Conservation (phyloP, 2,797 vertebrate species). For the Glossophaga mutica region DNA sequence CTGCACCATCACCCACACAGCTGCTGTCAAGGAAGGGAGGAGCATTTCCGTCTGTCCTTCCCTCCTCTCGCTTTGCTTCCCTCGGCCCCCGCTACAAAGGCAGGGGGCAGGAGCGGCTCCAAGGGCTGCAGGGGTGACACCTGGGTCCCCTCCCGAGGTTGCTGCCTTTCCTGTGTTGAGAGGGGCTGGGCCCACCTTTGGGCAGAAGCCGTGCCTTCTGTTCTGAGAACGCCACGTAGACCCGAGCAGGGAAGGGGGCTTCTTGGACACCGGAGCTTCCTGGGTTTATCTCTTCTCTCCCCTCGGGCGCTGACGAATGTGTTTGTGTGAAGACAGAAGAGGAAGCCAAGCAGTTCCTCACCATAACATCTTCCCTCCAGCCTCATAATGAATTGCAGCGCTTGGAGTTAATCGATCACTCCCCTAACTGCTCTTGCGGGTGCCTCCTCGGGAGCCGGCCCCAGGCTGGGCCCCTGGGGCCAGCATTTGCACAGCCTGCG, state of each 20-base stretch:
- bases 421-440: neutral
- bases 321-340: neutral
- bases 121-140: neutral
- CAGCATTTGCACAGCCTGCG: conserved; percentile 20
- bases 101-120: neutral
- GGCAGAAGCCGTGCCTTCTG: neutral
- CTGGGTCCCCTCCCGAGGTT: neutral
- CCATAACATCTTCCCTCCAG: conserved; percentile 44
- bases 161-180: neutral
- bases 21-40: neutral
- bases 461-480: conserved; percentile 56
- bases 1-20: neutral
- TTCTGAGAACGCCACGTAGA: neutral
- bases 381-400: conserved; percentile 60
- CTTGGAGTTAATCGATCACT: conserved; percentile 56
- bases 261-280: neutral
- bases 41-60: neutral
- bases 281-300: neutral
- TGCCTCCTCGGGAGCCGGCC: conserved; percentile 53
- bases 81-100: neutral
- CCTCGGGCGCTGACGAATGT: conserved; percentile 12
- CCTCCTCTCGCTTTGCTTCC: neutral
- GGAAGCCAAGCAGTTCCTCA: conserved; percentile 1
- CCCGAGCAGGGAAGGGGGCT: neutral
- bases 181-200: neutral